Conservation (phyloP, 2,113 vertebrate species). For the Empidonax traillii region DNA sequence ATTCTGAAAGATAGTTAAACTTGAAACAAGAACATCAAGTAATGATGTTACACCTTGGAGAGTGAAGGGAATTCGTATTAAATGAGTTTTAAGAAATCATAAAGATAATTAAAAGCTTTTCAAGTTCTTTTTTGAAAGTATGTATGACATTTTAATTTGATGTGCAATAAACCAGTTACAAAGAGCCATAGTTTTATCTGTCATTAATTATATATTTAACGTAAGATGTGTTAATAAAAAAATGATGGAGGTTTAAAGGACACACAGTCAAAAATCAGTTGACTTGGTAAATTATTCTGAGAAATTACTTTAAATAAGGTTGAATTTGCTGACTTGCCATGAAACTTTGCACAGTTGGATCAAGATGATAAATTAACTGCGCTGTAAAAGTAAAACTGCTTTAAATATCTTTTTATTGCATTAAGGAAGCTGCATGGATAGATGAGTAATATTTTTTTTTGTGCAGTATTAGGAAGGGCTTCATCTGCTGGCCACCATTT, state of each 20-base stretch:
- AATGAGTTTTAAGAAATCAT: background rate
- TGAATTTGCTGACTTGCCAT: background rate
- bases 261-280: background rate
- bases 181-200: background rate
- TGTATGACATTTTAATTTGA: background rate
- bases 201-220: constrained; percentile 4
- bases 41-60: background rate
- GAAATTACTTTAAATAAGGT: background rate
- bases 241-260: background rate
- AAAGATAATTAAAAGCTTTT: background rate
- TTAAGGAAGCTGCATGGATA: background rate
- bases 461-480: background rate
- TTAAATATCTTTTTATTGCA: background rate
- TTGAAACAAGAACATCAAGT: background rate
- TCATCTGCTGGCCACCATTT: background rate
- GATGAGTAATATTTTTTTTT: background rate
- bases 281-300: background rate
- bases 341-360: background rate
- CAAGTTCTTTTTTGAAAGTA: background rate
- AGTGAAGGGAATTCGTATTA: background rate
- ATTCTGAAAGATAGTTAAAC: background rate
- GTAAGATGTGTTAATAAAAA: background rate
- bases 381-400: background rate
- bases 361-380: background rate
- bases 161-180: background rate